phyloP scores from a whole-genome alignment of 2,888 invertebrate genomes.

The Gibbula magus region DNA sequence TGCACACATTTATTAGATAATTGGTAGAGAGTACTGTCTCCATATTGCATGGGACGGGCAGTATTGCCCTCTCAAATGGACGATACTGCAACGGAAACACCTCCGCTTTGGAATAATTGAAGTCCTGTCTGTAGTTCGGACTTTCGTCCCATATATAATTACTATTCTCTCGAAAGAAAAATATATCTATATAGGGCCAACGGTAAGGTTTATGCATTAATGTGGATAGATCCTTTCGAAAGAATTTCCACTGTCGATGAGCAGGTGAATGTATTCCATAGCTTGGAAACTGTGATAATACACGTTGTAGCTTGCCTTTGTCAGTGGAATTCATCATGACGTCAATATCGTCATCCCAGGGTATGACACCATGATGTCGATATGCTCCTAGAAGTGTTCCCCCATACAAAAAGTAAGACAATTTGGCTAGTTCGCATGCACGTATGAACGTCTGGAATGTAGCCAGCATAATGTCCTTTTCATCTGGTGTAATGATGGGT shows the following conservation, averaged over 20 bases:
- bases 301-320: conserved; percentile 20
- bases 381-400: conserved; percentile 54
- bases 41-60: conserved; percentile 37
- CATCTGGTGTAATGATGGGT: conserved; percentile 27
- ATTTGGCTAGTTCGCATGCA: conserved; percentile 26
- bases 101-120: conserved; percentile 28
- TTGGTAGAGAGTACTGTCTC: conserved; percentile 13
- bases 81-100: conserved; percentile 37
- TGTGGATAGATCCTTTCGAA: conserved; percentile 32
- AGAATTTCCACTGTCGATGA: conserved; percentile 53
- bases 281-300: conserved; percentile 34
- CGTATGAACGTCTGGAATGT: conserved; percentile 35
- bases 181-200: conserved; percentile 62
- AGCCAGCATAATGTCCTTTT: conserved; percentile 26
- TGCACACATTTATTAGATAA: conserved; percentile 30
- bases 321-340: conserved; percentile 45
- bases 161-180: conserved; percentile 52
- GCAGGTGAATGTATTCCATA: conserved; percentile 37
- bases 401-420: conserved; percentile 49
- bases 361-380: conserved; percentile 50
- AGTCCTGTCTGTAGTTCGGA: conserved; percentile 30
- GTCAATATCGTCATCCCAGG: conserved; percentile 58
- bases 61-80: conserved; percentile 31
- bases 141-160: conserved; percentile 49
- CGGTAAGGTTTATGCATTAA: conserved; percentile 42